A percentile compares a stretch with the other conserved stretches of the same genome.
These are phyloP conservation scores for Ia io DNA, from an alignment of 2,113 vertebrate genomes.

Conservation along the genomic window DNA sequence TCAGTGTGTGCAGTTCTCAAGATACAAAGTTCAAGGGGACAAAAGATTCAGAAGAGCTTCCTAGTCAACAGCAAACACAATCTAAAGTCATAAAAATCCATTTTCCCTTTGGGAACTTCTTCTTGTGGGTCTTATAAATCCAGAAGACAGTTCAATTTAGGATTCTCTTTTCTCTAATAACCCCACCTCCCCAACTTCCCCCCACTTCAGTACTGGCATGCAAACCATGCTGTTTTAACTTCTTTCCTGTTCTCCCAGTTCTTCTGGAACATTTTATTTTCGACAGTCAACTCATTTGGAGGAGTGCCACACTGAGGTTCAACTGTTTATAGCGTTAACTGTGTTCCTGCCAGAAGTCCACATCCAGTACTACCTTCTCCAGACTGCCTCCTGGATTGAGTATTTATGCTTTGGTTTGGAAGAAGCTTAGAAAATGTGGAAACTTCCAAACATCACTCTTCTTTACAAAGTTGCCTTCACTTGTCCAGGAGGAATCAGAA, in stretches of 20 bases:
- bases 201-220: constrained; percentile 86
- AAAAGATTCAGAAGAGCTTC: constrained; percentile 59
- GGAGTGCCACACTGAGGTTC: constrained; percentile 86
- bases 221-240: constrained; percentile 87
- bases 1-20: constrained; percentile 49
- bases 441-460: constrained; percentile 63
- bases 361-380: constrained; percentile 76
- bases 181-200: constrained; percentile 46
- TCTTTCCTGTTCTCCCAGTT: constrained; percentile 91
- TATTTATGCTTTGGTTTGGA: constrained; percentile 59
- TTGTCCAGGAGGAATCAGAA: constrained; percentile 45
- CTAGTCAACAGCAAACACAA: constrained; percentile 56
- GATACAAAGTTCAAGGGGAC: constrained; percentile 55
- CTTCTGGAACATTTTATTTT: constrained; percentile 92
- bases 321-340: constrained; percentile 85
- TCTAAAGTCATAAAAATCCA: constrained; percentile 60
- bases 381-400: constrained; percentile 69
- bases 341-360: constrained; percentile 83
- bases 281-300: constrained; percentile 89
- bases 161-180: constrained; percentile 70
- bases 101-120: constrained; percentile 62
- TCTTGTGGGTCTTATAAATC: constrained; percentile 28
- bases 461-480: constrained; percentile 48
- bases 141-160: constrained; percentile 73
- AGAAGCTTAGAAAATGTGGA: constrained; percentile 66